A percentile compares a stretch with the other conserved stretches of the same genome.
Evolutionary conservation across 2,888 invertebrate genomes (phyloP).

Genomic region (Euproctis similis): DNA sequence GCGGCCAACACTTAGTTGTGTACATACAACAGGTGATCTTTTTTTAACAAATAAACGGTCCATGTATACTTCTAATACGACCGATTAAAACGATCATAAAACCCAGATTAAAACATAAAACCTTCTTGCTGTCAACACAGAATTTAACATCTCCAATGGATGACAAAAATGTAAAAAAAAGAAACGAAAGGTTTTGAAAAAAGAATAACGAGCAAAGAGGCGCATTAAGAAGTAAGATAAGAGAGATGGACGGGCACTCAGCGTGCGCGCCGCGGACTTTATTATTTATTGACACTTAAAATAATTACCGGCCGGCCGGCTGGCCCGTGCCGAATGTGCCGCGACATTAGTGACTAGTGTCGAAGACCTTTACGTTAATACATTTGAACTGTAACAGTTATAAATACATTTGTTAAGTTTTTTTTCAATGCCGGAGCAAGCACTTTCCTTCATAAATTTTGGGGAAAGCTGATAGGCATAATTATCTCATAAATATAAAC

Average conservation of each 20-base stretch:
- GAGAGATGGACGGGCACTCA: slow-evolving; percentile 75
- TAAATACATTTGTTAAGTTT: no score
- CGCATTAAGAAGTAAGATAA: slow-evolving; percentile 75
- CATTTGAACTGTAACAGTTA: slow-evolving; percentile 24
- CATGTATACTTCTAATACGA: slow-evolving; percentile 40
- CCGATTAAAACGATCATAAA: slow-evolving; percentile 60
- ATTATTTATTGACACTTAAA: slow-evolving; percentile 77
- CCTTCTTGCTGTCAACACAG: slow-evolving; percentile 69
- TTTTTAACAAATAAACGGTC: slow-evolving; percentile 33
- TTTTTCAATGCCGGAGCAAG: no score
- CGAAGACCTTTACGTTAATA: slow-evolving; percentile 41
- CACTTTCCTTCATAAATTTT: no score
- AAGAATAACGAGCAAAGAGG: slow-evolving; percentile 69
- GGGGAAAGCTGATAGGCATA: no score
- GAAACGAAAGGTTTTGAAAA: slow-evolving; percentile 45
- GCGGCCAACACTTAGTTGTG: no score
- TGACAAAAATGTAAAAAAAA: slow-evolving; percentile 59
- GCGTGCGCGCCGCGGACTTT: slow-evolving; percentile 62
- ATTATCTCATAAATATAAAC: no score
- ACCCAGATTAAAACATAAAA: slow-evolving; percentile 73
- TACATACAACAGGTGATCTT: no score
- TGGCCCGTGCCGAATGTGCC: slow-evolving; percentile 70
- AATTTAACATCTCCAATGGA: slow-evolving; percentile 61
- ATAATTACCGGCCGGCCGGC: slow-evolving; percentile 62
- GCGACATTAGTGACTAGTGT: slow-evolving; percentile 34